Evolutionary conservation across 1,140 invertebrate species (phyloP).

Genomic region (Argopecten irradians): DNA sequence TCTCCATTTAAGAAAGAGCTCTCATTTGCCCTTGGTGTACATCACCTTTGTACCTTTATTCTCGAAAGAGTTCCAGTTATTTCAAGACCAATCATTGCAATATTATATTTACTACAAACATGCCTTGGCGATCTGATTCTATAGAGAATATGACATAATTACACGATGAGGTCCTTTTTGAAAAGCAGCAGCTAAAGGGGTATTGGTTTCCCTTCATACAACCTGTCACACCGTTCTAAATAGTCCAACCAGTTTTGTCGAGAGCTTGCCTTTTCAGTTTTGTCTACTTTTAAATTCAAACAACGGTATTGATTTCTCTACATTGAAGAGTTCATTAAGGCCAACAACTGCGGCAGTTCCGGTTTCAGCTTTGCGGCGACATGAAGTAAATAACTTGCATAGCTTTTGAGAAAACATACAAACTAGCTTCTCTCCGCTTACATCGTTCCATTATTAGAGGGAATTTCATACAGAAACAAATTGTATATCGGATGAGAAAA

Average conservation of each 20-base stretch:
- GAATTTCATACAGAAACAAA: not conserved
- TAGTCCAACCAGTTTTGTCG: conserved; percentile 7
- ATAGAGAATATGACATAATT: conserved; percentile 23
- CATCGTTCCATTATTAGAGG: conserved; percentile 1
- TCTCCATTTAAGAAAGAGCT: conserved; percentile 39
- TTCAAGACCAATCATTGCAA: not conserved
- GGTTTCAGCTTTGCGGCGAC: conserved; percentile 13
- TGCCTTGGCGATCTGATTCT: not conserved
- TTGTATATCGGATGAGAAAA: not conserved
- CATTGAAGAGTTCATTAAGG: conserved; percentile 21
- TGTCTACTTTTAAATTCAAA: conserved; percentile 23
- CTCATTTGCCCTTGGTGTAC: conserved; percentile 43
- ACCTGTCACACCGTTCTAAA: conserved; percentile 3
- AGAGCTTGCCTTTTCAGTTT: conserved; percentile 21
- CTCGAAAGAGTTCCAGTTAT: conserved; percentile 40
- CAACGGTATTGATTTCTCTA: conserved; percentile 21
- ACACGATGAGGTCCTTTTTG: conserved; percentile 15
- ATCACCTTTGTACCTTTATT: conserved; percentile 42
- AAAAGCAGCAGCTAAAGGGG: conserved; percentile 6
- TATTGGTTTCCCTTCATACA: conserved; percentile 11
- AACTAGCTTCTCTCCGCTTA: not conserved
- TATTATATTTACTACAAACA: conserved; percentile 13
- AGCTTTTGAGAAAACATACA: conserved; percentile 2
- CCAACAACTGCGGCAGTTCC: conserved; percentile 19
- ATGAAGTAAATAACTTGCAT: conserved; percentile 17